phyloP scores from a whole-genome alignment of 2,797 vertebrate genomes.

The Psittacula derbiana region DNA sequence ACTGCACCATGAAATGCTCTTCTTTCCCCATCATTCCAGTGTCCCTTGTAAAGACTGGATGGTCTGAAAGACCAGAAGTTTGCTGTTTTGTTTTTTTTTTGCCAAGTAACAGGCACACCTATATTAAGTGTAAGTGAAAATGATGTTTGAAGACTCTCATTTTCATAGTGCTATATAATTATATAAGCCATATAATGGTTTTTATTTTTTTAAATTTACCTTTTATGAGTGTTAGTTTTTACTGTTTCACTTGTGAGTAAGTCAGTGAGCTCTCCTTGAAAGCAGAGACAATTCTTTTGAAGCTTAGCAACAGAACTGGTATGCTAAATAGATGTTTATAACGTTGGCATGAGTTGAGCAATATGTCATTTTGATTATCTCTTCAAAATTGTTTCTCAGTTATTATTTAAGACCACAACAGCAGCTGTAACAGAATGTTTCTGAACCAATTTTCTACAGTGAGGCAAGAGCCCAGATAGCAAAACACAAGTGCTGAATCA shows the following conservation, averaged over 20 bases:
- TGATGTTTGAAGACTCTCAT: not conserved
- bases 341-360: not conserved
- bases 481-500: constrained; percentile 3
- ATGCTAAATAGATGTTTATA: constrained; percentile 20
- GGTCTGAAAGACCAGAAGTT: not conserved
- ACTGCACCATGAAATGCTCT: not conserved
- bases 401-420: constrained; percentile 26
- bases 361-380: constrained; percentile 38
- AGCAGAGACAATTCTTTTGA: not conserved
- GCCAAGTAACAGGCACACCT: not conserved
- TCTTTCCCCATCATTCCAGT: not conserved
- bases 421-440: not conserved
- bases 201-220: not conserved
- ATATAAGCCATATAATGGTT: too few species aligned
- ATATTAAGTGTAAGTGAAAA: not conserved
- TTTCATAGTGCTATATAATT: not conserved
- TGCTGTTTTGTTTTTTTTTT: not conserved
- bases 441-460: not conserved
- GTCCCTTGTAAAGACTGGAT: not conserved
- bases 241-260: not conserved
- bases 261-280: not conserved
- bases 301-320: not conserved
- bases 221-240: not conserved
- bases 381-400: not conserved
- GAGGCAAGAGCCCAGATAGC: not conserved